phyloP scores from a whole-genome alignment of 2,797 vertebrate species.

The Phoebastria nigripes region DNA sequence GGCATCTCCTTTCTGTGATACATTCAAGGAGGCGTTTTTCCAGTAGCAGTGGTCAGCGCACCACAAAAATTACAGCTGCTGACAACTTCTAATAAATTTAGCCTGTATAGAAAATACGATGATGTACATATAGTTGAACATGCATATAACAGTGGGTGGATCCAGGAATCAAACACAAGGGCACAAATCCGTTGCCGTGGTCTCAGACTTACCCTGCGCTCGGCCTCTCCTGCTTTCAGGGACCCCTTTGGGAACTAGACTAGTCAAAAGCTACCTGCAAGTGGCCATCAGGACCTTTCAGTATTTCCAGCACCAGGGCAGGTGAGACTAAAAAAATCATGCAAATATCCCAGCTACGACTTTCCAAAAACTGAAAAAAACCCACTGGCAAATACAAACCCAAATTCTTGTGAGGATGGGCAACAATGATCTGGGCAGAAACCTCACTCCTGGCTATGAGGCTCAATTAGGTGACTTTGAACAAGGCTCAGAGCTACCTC shows the following conservation, averaged over 20 bases:
- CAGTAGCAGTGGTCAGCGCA: neutral
- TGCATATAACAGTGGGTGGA: neutral
- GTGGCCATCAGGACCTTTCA: neutral
- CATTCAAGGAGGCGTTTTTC: neutral
- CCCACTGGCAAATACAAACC: neutral
- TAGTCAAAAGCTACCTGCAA: neutral
- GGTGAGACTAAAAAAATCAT: neutral
- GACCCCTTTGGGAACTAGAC: neutral
- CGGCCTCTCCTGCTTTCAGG: neutral
- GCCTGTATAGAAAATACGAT: rapidly evolving
- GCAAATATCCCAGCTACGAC: neutral
- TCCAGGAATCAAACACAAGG: neutral
- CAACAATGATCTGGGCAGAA: neutral
- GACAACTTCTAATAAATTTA: neutral
- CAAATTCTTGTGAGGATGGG: neutral
- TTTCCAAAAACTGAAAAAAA: neutral
- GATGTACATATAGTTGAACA: neutral
- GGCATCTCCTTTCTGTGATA: neutral
- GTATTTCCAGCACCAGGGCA: neutral
- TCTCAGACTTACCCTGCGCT: neutral
- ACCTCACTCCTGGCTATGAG: neutral
- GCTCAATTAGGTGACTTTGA: neutral
- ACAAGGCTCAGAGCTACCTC: neutral
- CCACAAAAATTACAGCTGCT: neutral
- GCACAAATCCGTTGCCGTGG: neutral